Conservation (phyloP, 2,797 vertebrate species). For the Anguilla pacifica region DNA sequence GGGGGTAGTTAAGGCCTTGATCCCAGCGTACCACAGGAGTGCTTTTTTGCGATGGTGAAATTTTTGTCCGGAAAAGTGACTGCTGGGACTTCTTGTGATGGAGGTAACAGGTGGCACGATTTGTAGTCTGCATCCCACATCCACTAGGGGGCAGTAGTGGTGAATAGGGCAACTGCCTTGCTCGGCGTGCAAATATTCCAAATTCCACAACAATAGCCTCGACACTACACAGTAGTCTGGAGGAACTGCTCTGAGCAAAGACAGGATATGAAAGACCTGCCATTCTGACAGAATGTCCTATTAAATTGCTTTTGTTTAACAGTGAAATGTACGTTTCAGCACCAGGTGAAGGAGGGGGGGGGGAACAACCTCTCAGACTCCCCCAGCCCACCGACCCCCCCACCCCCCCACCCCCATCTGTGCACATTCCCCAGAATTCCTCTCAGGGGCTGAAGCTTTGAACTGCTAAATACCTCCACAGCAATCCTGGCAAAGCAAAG, state of each 20-base stretch:
- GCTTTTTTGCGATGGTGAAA: not conserved
- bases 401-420: not conserved
- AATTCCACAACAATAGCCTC: not conserved
- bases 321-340: not conserved
- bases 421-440: not conserved
- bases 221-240: not conserved
- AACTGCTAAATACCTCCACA: not conserved
- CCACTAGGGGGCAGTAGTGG: constrained; percentile 55
- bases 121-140: constrained; percentile 50
- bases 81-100: not conserved
- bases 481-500: not conserved
- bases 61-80: not conserved
- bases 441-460: not conserved
- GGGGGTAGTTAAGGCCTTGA: not conserved
- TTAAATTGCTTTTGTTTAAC: not conserved
- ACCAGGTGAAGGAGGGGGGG: not conserved
- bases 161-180: constrained; percentile 38
- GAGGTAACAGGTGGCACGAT: constrained; percentile 30
- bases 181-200: not conserved
- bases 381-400: not conserved
- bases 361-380: not conserved
- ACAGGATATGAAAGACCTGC: not conserved
- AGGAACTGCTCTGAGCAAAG: not conserved
- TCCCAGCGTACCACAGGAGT: not conserved
- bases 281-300: not conserved